A percentile compares a stretch with the other conserved stretches of the same genome.
Evolutionary conservation across 2,797 vertebrate species (phyloP).

Genomic region (Gallinago solitaria): DNA sequence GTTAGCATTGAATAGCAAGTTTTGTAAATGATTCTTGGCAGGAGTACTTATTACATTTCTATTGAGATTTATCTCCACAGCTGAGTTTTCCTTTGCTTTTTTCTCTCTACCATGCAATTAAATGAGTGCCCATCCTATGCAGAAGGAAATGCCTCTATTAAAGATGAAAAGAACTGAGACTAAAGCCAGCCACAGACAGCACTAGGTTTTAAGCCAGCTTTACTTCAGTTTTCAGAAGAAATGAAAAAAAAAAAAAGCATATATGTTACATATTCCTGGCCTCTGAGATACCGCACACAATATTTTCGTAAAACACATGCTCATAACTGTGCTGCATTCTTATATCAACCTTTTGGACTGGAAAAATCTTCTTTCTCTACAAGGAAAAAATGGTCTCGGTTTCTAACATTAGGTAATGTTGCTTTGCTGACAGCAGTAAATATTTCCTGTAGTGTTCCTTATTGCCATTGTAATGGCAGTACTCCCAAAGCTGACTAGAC

Average conservation of each 20-base stretch:
- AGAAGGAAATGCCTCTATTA: slow-evolving; percentile 47
- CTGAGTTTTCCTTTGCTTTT: slow-evolving; percentile 39
- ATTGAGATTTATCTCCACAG: slow-evolving; percentile 55
- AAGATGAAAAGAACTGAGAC: slow-evolving; percentile 37
- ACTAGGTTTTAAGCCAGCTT: slow-evolving; percentile 23
- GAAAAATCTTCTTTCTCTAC: not conserved
- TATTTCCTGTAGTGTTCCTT: not conserved
- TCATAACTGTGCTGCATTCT: not conserved
- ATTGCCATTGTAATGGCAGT: not conserved
- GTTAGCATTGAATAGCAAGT: slow-evolving; percentile 49
- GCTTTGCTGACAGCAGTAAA: not conserved
- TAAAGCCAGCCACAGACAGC: not conserved
- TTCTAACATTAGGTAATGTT: not conserved
- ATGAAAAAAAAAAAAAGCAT: not conserved
- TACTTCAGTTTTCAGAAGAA: not conserved
- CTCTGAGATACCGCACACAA: not conserved
- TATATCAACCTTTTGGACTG: not conserved
- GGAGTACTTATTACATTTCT: slow-evolving; percentile 28
- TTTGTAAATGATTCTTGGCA: slow-evolving; percentile 61
- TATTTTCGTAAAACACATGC: not conserved
- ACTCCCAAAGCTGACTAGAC: not conserved
- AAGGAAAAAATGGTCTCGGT: not conserved
- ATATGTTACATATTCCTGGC: not conserved
- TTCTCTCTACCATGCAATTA: slow-evolving; percentile 31
- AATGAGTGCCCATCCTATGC: slow-evolving; percentile 41